phyloP scores from a whole-genome alignment of 2,888 invertebrate genomes.

The Drosophila barbarae region DNA sequence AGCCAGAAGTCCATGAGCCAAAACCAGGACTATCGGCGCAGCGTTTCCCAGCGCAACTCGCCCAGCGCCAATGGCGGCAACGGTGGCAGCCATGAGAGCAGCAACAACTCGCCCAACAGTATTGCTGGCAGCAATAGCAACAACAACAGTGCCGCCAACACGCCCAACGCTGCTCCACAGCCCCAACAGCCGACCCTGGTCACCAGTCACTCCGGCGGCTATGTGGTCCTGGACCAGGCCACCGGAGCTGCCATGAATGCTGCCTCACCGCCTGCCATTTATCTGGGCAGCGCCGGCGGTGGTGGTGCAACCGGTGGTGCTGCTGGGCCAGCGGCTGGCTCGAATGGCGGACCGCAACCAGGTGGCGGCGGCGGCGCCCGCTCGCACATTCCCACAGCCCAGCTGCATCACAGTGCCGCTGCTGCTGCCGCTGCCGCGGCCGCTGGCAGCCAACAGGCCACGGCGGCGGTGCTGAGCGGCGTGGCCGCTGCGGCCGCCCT shows the following conservation, averaged over 20 bases:
- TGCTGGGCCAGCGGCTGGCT: conserved; percentile 49
- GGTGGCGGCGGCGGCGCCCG: conserved; percentile 43
- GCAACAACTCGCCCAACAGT: conserved; percentile 80
- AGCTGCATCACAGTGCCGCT: conserved; percentile 65
- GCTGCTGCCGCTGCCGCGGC: conserved; percentile 72
- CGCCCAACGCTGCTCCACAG: conserved; percentile 61
- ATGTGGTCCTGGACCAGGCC: conserved; percentile 64
- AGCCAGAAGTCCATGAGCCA: conserved; percentile 76
- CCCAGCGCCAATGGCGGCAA: conserved; percentile 77
- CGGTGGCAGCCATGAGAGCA: conserved; percentile 76
- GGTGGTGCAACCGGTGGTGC: conserved; percentile 53
- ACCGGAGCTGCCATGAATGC: conserved; percentile 58
- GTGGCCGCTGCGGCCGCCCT: conserved; percentile 72
- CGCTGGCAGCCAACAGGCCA: conserved; percentile 65
- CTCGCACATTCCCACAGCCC: conserved; percentile 78
- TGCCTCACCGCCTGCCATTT: conserved; percentile 72
- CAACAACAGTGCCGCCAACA: conserved; percentile 60
- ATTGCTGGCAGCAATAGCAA: conserved; percentile 58
- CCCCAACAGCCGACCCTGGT: conserved; percentile 55
- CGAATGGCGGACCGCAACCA: conserved; percentile 28
- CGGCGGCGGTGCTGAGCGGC: conserved; percentile 67
- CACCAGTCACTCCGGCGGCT: conserved; percentile 52
- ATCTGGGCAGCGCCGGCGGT: conserved; percentile 63
- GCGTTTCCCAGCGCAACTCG: conserved; percentile 79
- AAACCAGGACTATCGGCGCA: conserved; percentile 76